Conservation (phyloP, 92 coral and sea anemone species). For the Bergia sp. region DNA sequence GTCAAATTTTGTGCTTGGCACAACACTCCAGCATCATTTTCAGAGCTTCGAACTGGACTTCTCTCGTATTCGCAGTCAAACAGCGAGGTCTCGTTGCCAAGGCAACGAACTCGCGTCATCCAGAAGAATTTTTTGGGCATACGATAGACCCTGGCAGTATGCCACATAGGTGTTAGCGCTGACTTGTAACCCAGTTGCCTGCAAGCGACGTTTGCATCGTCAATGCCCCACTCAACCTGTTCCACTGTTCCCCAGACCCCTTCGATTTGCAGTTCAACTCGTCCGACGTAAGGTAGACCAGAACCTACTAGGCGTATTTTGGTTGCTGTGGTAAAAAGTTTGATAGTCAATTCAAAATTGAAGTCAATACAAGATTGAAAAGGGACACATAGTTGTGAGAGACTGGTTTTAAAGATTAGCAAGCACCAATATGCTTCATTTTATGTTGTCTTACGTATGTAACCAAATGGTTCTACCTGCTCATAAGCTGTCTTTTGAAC, state of each 20-base stretch:
- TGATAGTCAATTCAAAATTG: no score
- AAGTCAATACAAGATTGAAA: no score
- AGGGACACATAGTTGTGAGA: no score
- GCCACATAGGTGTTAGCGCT: conserved; percentile 40
- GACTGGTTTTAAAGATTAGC: no score
- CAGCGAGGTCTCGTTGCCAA: conserved; percentile 32
- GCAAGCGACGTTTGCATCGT: conserved; percentile 31
- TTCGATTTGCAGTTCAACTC: conserved; percentile 34
- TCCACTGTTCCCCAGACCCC: conserved; percentile 45
- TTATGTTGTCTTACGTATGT: no score
- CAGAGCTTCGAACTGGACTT: conserved; percentile 22
- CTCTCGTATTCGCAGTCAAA: conserved; percentile 19
- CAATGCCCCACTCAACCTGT: conserved; percentile 26
- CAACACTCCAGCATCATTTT: conserved; percentile 37
- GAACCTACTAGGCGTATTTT: conserved; percentile 20
- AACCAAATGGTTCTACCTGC: no score
- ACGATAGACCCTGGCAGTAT: conserved; percentile 16
- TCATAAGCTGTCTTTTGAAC: no score
- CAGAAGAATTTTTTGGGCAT: conserved; percentile 20
- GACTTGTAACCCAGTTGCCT: conserved; percentile 34
- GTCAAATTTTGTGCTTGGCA: conserved; percentile 1
- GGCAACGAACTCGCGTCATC: conserved; percentile 34
- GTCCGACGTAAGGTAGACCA: conserved; percentile 17
- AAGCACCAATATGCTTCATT: no score
- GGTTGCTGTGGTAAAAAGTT: not conserved